A percentile compares a stretch with the other conserved stretches of the same genome.
Conservation (phyloP, 2,888 invertebrate genomes). For the Pseudococcus longispinus region DNA sequence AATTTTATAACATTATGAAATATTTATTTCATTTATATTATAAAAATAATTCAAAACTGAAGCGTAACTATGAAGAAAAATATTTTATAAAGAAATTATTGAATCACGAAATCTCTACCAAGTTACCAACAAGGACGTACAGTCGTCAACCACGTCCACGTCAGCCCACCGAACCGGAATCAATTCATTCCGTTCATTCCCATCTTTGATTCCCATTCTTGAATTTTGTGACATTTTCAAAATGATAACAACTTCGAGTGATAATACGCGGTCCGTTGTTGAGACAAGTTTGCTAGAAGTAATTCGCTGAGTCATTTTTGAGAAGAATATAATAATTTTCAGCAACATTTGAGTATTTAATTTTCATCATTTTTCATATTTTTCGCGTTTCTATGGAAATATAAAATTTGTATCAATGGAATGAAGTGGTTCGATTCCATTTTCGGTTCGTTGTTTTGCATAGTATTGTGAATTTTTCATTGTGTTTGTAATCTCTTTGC, state of each 20-base stretch:
- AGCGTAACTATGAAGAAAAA: neutral
- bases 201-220: neutral
- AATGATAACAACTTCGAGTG: conserved; percentile 14
- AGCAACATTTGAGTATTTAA: neutral
- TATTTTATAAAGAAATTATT: neutral
- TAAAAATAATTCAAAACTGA: neutral
- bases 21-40: neutral
- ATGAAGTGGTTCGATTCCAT: neutral
- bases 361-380: neutral
- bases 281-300: conserved; percentile 22
- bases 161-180: neutral
- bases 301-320: conserved; percentile 45
- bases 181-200: neutral
- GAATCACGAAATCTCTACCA: neutral
- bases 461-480: neutral
- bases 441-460: neutral
- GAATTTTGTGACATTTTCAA: conserved; percentile 6
- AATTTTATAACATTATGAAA: too few relatives aligned
- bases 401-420: neutral
- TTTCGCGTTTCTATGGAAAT: neutral
- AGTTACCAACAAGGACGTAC: neutral
- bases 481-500: conserved; percentile 32
- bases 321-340: neutral
- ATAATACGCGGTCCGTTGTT: conserved; percentile 48
- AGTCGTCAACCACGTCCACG: neutral